Evolutionary conservation across 2,888 invertebrate genomes (phyloP).

Genomic region (Poecilobothrus nobilitatus): DNA sequence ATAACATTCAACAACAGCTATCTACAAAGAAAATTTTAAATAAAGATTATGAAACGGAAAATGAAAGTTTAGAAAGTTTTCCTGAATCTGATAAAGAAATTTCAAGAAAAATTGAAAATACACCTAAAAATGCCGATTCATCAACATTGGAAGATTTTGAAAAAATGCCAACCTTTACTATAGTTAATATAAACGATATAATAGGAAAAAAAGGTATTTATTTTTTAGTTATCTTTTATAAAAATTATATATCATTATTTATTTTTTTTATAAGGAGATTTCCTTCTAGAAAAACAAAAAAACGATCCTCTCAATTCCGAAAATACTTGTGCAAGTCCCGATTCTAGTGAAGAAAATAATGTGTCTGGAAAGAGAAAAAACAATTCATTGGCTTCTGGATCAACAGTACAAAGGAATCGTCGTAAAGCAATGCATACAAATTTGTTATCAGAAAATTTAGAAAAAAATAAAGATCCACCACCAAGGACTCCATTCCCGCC

Average conservation of each 20-base stretch:
- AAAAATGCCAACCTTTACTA: conserved; percentile 42
- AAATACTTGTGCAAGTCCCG: conserved; percentile 16
- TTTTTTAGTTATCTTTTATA: neutral
- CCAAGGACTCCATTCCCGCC: conserved; percentile 22
- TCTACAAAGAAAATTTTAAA: conserved; percentile 7
- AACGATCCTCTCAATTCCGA: conserved; percentile 18
- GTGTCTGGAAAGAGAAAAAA: neutral
- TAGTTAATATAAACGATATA: conserved; percentile 43
- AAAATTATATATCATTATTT: neutral
- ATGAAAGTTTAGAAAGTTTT: neutral
- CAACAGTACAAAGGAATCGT: conserved; percentile 19
- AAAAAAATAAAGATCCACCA: conserved; percentile 22
- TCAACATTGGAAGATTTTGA: conserved; percentile 33
- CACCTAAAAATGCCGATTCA: conserved; percentile 17
- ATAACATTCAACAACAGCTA: conserved; percentile 12
- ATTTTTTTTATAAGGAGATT: conserved; percentile 29
- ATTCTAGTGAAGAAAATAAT: neutral
- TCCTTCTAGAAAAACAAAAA: conserved; percentile 16
- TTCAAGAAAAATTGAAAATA: neutral
- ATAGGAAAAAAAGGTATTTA: conserved; percentile 40
- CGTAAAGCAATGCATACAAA: conserved; percentile 29
- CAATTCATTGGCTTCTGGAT: neutral
- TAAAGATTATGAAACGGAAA: neutral
- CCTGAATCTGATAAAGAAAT: neutral
- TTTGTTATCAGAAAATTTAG: conserved; percentile 28